Conservation (phyloP, 2,113 vertebrate genomes). For the Oxyura jamaicensis region DNA sequence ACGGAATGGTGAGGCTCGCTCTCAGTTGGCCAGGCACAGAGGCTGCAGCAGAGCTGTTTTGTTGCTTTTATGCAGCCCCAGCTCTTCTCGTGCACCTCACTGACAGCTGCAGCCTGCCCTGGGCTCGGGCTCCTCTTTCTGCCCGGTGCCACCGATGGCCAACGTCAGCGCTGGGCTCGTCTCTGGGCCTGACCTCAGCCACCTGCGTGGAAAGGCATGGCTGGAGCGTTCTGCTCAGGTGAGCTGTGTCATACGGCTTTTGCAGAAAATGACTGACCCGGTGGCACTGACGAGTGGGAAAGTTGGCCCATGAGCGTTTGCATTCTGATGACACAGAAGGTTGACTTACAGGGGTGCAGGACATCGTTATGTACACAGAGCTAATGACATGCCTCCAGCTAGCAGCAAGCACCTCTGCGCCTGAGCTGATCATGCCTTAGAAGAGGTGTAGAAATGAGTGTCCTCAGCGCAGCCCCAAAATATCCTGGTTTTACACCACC, state of each 20-base stretch:
- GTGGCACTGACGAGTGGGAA: not conserved
- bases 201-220: rapidly evolving
- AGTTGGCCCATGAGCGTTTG: rapidly evolving
- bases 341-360: not conserved
- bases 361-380: rapidly evolving
- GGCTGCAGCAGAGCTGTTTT: rapidly evolving
- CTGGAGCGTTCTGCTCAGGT: not conserved
- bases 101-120: not conserved
- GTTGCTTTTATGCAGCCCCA: not conserved
- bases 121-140: not conserved
- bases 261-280: not conserved
- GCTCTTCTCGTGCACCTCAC: not conserved
- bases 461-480: not conserved
- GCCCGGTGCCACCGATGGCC: not conserved
- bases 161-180: not conserved
- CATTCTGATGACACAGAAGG: not conserved
- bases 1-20: rapidly evolving
- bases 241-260: too few species aligned
- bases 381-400: rapidly evolving
- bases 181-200: not conserved
- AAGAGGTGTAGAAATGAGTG: rapidly evolving
- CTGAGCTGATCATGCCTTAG: not conserved
- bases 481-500: not conserved
- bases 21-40: rapidly evolving
- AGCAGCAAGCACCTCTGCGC: rapidly evolving